A percentile compares a stretch with the other conserved stretches of the same genome.
These are phyloP conservation scores for Aspidiotus destructor DNA, from an alignment of 2,888 invertebrate species.

Conservation along the genomic window DNA sequence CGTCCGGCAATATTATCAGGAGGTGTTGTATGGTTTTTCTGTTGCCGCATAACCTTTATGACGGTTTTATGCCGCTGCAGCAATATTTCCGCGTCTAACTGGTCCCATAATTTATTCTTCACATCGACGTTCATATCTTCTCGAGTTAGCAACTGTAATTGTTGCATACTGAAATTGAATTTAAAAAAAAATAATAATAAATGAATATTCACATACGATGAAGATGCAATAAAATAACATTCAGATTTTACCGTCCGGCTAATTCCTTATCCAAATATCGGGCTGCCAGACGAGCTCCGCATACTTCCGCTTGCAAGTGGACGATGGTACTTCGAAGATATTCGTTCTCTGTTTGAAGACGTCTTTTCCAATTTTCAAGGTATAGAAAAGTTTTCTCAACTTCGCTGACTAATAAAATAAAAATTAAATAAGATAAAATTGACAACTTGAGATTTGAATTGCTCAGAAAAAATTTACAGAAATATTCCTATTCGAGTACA, in stretches of 20 bases:
- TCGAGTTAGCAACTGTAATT: conserved; percentile 64
- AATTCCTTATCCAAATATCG: conserved; percentile 79
- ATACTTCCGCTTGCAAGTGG: conserved; percentile 69
- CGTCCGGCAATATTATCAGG: conserved; percentile 44
- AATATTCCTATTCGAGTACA: no score
- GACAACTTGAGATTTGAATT: background rate
- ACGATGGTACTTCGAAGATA: conserved; percentile 60
- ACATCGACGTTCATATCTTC: conserved; percentile 66
- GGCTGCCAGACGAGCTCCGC: conserved; percentile 72
- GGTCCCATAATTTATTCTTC: conserved; percentile 67
- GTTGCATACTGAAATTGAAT: conserved; percentile 55
- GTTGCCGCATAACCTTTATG: conserved; percentile 47
- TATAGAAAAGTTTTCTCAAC: conserved; percentile 37
- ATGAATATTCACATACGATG: background rate
- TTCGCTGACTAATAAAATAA: conserved; percentile 35
- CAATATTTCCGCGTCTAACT: conserved; percentile 77
- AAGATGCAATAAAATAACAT: background rate
- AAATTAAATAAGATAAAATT: background rate
- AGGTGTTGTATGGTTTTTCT: conserved; percentile 34
- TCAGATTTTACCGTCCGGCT: conserved; percentile 50
- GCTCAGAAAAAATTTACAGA: no score
- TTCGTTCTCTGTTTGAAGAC: conserved; percentile 58
- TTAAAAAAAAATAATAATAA: background rate
- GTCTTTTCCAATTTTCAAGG: conserved; percentile 42
- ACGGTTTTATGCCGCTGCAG: conserved; percentile 77